These are phyloP conservation scores for Sinosuthora webbiana DNA, from an alignment of 2,113 vertebrate species.

Conservation along the genomic window DNA sequence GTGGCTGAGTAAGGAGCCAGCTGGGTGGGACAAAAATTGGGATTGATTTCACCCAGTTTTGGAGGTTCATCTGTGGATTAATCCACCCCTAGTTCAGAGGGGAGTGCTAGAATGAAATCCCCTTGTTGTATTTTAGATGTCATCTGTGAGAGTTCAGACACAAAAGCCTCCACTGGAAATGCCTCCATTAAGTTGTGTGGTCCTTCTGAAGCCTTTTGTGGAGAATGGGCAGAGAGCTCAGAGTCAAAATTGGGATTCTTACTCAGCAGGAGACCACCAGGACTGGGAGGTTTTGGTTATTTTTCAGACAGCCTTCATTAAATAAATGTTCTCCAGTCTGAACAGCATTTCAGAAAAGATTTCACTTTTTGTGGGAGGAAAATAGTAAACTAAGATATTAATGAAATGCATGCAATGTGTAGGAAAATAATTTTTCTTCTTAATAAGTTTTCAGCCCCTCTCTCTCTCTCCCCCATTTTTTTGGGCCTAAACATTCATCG, in stretches of 20 bases:
- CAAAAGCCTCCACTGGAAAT: not conserved
- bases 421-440: not conserved
- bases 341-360: not conserved
- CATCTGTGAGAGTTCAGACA: not conserved
- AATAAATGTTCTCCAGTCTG: not conserved
- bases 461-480: not conserved
- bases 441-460: not conserved
- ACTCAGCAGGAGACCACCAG: not conserved
- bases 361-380: fast-evolving
- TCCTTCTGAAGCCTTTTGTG: not conserved
- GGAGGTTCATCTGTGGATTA: not conserved
- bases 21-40: not conserved
- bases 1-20: not conserved
- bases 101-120: not conserved
- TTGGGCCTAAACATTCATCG: not conserved
- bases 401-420: not conserved
- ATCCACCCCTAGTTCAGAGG: not conserved
- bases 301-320: not conserved
- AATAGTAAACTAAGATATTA: fast-evolving
- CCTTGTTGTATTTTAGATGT: not conserved
- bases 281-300: not conserved
- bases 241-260: not conserved
- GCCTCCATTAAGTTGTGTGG: not conserved
- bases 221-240: not conserved
- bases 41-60: not conserved